These are phyloP conservation scores for Nomada flava DNA, from an alignment of 2,888 invertebrate species.

Conservation along the genomic window DNA sequence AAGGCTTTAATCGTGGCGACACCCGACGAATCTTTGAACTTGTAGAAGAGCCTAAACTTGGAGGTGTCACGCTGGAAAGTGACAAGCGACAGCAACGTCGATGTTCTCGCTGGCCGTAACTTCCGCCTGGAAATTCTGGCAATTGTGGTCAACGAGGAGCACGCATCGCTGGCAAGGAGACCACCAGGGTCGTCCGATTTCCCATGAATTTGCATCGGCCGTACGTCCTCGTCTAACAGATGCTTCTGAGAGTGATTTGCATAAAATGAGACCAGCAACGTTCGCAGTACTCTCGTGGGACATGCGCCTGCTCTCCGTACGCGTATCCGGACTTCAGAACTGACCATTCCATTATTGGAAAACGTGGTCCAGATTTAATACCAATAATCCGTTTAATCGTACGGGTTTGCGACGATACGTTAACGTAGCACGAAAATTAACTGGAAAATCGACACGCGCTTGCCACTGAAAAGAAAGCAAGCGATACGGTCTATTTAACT, in stretches of 20 bases:
- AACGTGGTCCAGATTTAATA: slow-evolving; percentile 48
- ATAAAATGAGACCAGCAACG: slow-evolving; percentile 77
- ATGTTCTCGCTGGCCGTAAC: not conserved
- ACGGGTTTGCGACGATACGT: slow-evolving; percentile 6
- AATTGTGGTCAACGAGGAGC: slow-evolving; percentile 20
- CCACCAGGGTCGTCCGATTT: slow-evolving; percentile 17
- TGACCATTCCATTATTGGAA: slow-evolving; percentile 59
- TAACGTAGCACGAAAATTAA: slow-evolving; percentile 22
- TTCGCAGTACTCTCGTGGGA: slow-evolving; percentile 9
- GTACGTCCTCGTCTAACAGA: slow-evolving; percentile 73
- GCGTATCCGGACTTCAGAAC: slow-evolving; percentile 30
- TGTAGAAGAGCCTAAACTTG: not conserved
- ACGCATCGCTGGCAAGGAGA: slow-evolving; percentile 12
- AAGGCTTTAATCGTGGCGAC: not conserved
- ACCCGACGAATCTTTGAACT: not conserved
- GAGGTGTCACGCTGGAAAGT: not conserved
- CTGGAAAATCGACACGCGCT: slow-evolving; percentile 7
- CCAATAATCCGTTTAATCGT: slow-evolving; percentile 31
- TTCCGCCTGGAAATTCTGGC: slow-evolving; percentile 20
- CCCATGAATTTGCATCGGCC: slow-evolving; percentile 71
- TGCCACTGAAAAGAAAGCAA: not conserved
- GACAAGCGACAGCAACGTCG: not conserved
- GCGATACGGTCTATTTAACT: no score
- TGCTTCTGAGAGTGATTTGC: slow-evolving; percentile 78
- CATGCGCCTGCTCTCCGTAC: slow-evolving; percentile 3